Evolutionary conservation across 2,113 vertebrate species (phyloP), one percentile per base, ranked within the genome.

Genomic region (Quiscalus mexicanus): DNA sequence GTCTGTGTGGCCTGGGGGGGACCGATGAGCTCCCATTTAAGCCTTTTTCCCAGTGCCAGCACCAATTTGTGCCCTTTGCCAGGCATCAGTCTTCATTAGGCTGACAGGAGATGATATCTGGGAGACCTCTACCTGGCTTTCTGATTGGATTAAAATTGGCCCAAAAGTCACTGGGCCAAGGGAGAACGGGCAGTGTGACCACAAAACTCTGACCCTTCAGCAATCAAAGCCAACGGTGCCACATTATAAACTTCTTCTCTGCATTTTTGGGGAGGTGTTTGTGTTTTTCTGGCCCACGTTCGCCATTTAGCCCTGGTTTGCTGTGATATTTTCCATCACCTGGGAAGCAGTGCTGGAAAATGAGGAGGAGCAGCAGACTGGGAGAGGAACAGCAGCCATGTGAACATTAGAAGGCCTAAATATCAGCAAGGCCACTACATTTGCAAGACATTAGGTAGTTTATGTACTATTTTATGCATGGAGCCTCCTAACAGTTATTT

Each of bases 401-500:
- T 15, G 59, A 69, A 80, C 76, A 80, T 71, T 53, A 4, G 76
- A 75, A 80, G 82, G 42, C 90, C 35, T 15, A 59, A 68, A 68
- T 17, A 42, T 50, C 82, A 91, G 85, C 79, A 58, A 73, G 76
- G 77, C 84, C 90, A 30, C 86, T 78, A 12, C 74, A 50, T 95
- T 96, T 91, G 89, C 93, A 95, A 97, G 92, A 59, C 76, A 68
- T 76, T 69, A 84, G 60, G 77, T 95, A 96, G 96, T 96, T 97
- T 95, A 95, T 52, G 69, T 97, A 78, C 94, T 95, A 37, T 71
- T 95, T 96, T 92, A 92, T 93, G 76, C 76, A 71, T 69, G 93
- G 96, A 97, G 97, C 80, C 93, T 95, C 86, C 96, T 97, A 92
- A 97, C 96, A 93, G 97, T 96, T 97, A 96, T 97, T 96, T 98